Conservation (phyloP, 2,888 invertebrate species). For the Pachymerium ferrugineum region DNA sequence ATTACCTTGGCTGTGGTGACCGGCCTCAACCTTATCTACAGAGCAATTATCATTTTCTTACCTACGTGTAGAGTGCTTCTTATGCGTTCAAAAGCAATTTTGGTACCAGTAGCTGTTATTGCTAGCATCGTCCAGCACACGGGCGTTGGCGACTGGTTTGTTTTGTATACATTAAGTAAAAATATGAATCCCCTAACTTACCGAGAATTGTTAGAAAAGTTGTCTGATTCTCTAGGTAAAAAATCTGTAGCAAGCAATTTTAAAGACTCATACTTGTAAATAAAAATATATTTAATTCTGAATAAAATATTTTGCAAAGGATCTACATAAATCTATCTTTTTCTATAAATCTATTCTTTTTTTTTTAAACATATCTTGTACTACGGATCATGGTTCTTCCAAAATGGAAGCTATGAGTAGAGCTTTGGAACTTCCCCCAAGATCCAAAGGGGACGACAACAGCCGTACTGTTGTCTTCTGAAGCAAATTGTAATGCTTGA, state of each 20-base stretch:
- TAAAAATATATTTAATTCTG: neutral
- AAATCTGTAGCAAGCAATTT: neutral
- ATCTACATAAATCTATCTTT: too few species aligned
- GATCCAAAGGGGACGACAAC: constrained; percentile 53
- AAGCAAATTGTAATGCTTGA: constrained; percentile 52
- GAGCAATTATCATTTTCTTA: constrained; percentile 68
- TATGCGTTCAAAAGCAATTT: constrained; percentile 70
- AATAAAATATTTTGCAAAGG: too few species aligned
- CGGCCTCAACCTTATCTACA: constrained; percentile 74
- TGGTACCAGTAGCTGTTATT: constrained; percentile 67
- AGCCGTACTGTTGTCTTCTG: constrained; percentile 53
- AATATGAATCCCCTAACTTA: constrained; percentile 60
- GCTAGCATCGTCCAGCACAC: constrained; percentile 61
- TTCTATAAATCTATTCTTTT: neutral
- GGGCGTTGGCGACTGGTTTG: constrained; percentile 78
- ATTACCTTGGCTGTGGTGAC: constrained; percentile 69
- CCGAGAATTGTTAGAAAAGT: constrained; percentile 25
- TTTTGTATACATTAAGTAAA: constrained; percentile 75
- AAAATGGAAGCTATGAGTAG: constrained; percentile 32
- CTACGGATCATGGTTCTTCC: constrained; percentile 36
- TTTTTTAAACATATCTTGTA: constrained; percentile 32
- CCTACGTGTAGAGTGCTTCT: constrained; percentile 76
- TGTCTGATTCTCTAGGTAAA: neutral
- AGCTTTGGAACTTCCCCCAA: constrained; percentile 48
- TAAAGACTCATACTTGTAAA: neutral